These are phyloP conservation scores for Eufriesea mexicana DNA, from an alignment of 1,140 invertebrate species.

Conservation along the genomic window DNA sequence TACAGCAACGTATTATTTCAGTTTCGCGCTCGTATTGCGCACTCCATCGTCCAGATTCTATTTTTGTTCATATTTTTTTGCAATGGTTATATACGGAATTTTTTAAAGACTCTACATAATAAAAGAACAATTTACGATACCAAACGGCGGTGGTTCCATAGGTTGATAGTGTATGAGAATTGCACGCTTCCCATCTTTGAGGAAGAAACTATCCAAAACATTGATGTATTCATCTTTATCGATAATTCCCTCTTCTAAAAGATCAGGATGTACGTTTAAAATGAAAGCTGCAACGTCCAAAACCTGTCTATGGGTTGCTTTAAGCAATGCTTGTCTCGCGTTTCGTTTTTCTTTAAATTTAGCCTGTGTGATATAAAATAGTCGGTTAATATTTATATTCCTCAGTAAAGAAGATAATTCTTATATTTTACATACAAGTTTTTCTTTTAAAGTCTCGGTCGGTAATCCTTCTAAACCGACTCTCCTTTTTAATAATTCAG, in stretches of 20 bases:
- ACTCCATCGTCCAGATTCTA: conserved; percentile 83
- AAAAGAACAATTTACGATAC: conserved; percentile 68
- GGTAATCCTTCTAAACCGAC: conserved; percentile 60
- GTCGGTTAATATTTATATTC: not conserved
- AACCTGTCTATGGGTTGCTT: conserved; percentile 84
- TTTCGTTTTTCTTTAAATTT: conserved; percentile 83
- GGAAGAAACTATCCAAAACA: conserved; percentile 83
- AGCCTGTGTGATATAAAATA: conserved; percentile 66
- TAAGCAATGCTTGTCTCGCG: conserved; percentile 80
- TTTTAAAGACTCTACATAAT: no score
- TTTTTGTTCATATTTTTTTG: conserved; percentile 31
- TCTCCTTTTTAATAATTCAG: conserved; percentile 70
- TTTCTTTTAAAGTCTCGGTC: conserved; percentile 65
- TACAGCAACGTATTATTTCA: conserved; percentile 80
- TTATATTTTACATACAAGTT: conserved; percentile 61
- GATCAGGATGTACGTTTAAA: conserved; percentile 82
- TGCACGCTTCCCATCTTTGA: conserved; percentile 78
- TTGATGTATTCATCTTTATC: conserved; percentile 85
- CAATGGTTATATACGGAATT: no score
- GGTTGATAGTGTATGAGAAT: conserved; percentile 83
- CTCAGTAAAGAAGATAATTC: not conserved
- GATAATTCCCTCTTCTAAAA: conserved; percentile 85
- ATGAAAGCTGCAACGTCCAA: conserved; percentile 85
- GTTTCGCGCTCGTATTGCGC: conserved; percentile 71
- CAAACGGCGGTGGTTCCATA: conserved; percentile 79